phyloP scores from a whole-genome alignment of 2,888 invertebrate species.

The Troides helena region DNA sequence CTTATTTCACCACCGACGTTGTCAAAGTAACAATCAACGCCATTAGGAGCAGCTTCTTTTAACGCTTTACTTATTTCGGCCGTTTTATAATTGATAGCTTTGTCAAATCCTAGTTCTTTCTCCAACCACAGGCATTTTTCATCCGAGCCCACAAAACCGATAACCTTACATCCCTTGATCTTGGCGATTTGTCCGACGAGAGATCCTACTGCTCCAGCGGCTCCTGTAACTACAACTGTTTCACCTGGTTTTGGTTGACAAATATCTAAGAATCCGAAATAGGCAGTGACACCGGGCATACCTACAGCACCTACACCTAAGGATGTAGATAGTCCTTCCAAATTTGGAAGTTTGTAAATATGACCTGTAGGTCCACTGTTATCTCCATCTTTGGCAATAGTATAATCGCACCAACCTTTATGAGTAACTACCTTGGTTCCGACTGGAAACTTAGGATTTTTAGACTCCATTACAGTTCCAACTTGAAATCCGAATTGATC shows the following conservation, averaged over 20 bases:
- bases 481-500: too few species aligned
- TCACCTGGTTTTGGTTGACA: constrained; percentile 83
- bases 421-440: too few species aligned
- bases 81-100: constrained; percentile 84
- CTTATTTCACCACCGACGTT: constrained; percentile 84
- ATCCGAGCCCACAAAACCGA: constrained; percentile 53
- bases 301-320: constrained; percentile 81
- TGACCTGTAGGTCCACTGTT: too few species aligned
- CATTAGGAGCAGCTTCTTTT: constrained; percentile 80
- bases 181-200: constrained; percentile 85
- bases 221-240: constrained; percentile 82
- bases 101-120: constrained; percentile 82
- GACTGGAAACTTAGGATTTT: too few species aligned
- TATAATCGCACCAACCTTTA: too few species aligned
- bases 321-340: constrained; percentile 66
- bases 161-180: constrained; percentile 76
- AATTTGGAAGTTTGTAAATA: constrained; percentile 36
- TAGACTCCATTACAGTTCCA: too few species aligned
- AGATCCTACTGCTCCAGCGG: constrained; percentile 85
- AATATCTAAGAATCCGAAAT: constrained; percentile 84
- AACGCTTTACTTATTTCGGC: constrained; percentile 63
- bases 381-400: too few species aligned
- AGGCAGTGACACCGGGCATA: constrained; percentile 86
- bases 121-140: constrained; percentile 83
- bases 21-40: constrained; percentile 86